Base-by-base conservation (phyloP, 2,797 vertebrate genomes). In the Dryobates pubescens region DNA sequence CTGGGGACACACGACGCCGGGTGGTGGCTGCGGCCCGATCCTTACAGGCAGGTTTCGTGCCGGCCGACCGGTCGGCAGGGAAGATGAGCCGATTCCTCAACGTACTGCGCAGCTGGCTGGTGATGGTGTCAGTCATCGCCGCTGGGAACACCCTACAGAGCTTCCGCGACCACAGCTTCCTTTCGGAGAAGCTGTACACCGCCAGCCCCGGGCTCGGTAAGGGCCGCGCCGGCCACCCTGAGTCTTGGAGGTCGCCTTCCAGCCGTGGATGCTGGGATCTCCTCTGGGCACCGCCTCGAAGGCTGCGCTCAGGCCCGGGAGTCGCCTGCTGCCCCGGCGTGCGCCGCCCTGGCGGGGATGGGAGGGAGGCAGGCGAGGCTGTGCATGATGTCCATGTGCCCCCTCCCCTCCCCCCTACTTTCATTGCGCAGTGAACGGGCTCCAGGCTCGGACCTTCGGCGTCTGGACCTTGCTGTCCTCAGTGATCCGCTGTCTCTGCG, bases 111-210 rank as follows among this genome's bases (percentile, higher is more conserved):
- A 99, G 98, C 96, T 99, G 99, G 99, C 89, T 99, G 92, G 96
- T 99, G 68, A 98, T 99, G 98, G 99, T 99, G 77, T 98, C 99
- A 5, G 97, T 99, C 87, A 98, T 99, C 61, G 98, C 99, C 6
- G 95, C 98, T 89, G 99, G 99, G 51, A 99, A 99, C 97, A 99
- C 99, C 0, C 94, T 99, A 32, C 99, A 99, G 96, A 99, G 99
- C 95, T 99, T 99, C 97, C 98, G 98, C 79, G 99, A 99, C 87
- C 98, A 99, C 97, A 97, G 98, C 89, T 99, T 99, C 87, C 97
- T 99, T 77, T 99, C 98, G 4, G 98, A 99, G 91, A 99, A 99
- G 95, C 98, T 99, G 51, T 99, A 99, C 96, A 99, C 99, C 0
- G 98, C 98, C 72, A 97, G 97, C 17, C 99, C 99, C 12, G 97